Evolutionary conservation across 2,888 invertebrate genomes (phyloP), one percentile per base, ranked within the genome.

Genomic region (Tineola bisselliella): DNA sequence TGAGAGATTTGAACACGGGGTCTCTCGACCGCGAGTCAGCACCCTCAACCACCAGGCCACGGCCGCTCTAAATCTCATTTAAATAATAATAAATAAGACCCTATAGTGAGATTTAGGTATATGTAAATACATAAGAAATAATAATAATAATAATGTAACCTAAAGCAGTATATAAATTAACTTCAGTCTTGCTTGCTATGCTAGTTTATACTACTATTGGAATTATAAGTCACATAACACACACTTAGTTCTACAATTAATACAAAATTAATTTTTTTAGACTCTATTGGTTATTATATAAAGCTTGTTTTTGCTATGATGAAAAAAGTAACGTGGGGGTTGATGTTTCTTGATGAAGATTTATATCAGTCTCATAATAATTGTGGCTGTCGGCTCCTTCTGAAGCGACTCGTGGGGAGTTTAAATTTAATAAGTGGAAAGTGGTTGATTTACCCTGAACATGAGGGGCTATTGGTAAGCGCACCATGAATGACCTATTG

Each of bases 341-440:
- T 8, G 54, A 13, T 19, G 31, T 33, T 25, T 25, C 25, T 25
- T 15, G 58, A 58, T 58, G 58, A 58, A 58, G 58, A 58, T 58
- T 58, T 58, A 58, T 58, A 58, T 58, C 58, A 31, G 33, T 25
- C 25, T 15, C 13, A 13, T 19, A 58, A 58, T 58, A 58, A 58
- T 58, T 58, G 33, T 58, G 58, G 4, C 58, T 58, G 58, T 58
- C 58, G 58, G 58, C 58, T 58, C 19, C 58, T 25, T 18, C 13
- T 25, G 19, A 54, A 54, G 54, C 25, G 11, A 54, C 25, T 18
- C 48, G 25, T 25, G 56, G 56, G 56, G 30, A 54, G 15, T 58
- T 58, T 58, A 58, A 58, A 58, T 33, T 58, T 58, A 58, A 58
- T 33, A 58, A 33, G 58, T 58, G 58, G 58, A 58, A 58, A 58